Conservation (phyloP, 2,113 vertebrate species). For the Seriola quinqueradiata region DNA sequence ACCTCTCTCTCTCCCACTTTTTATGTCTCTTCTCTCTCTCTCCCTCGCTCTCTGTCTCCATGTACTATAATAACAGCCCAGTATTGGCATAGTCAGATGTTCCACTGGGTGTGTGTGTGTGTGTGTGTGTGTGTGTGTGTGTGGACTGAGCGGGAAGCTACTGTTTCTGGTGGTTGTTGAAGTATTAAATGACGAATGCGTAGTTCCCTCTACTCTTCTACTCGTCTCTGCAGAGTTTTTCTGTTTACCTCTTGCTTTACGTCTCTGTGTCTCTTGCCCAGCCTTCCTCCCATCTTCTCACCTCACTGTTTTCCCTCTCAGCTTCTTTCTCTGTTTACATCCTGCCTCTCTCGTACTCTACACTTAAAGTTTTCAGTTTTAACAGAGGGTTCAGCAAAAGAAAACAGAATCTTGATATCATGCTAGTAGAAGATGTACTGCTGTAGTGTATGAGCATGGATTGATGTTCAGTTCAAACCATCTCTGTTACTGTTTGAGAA, state of each 20-base stretch:
- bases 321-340: background rate
- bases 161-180: slow-evolving; percentile 53
- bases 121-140: slow-evolving; percentile 14
- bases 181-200: slow-evolving; percentile 5
- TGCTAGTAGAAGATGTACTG: background rate
- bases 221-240: background rate
- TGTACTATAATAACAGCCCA: slow-evolving; percentile 38
- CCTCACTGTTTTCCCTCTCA: background rate
- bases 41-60: background rate
- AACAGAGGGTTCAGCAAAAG: background rate
- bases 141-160: slow-evolving; percentile 35
- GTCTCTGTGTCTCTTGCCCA: background rate
- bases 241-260: background rate
- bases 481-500: background rate
- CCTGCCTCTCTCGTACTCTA: background rate
- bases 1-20: background rate
- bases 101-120: slow-evolving; percentile 58
- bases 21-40: background rate
- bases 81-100: slow-evolving; percentile 53
- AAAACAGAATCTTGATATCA: background rate
- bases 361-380: background rate
- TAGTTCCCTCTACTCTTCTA: background rate
- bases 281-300: background rate
- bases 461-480: background rate
- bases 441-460: background rate